Base-by-base conservation (phyloP, 1,140 invertebrate genomes). In the Aphidius gifuensis region DNA sequence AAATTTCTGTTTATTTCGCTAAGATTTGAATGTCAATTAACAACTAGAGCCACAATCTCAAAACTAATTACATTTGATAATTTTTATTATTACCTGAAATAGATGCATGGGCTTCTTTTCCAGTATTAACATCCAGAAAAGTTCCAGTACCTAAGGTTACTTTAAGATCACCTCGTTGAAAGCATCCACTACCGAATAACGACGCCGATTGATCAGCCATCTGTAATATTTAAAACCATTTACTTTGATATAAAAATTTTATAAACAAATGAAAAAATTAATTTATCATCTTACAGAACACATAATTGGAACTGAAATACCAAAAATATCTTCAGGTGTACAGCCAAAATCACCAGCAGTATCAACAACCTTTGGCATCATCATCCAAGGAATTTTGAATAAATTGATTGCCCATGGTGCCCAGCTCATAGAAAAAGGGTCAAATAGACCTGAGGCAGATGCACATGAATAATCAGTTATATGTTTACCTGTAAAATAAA, bases 131-230 rank as follows among this genome's bases (percentile, higher is more conserved):
- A 74, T 97, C 88, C 1, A 98, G 76, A 76, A 99, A 98, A 1
- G 91, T 92, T 0, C 97, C 96, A 0, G 96, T 98, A 1, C 97
- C 97, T 81, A 99, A 85, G 0, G 96, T 98, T 16, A 96, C 79
- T 74, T 98, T 98, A 0, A 96, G 83, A 73, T 94, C 90, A 11
- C 93, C 93, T 4, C 83, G 78, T 1, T 86, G 75, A 73, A 92
- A 94, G 72, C 92, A 96, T 64, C 92, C 90, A 1, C 92, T 91
- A 11, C 95, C 96, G 85, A 94, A 97, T 80, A 96, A 87, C 2
- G 96, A 92, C 0, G 93, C 92, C 49, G 94, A 85, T 78, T 92
- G 90, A 76, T 92, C 90, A 9, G 89, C 89, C 76, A 92, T 86
- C 82, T 87, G 68, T 47, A 79, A 69, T 32, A 32, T 32, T 32